Percentiles rank a stretch among this genome's conserved stretches.
Evolutionary conservation across 2,888 invertebrate genomes (phyloP).

Genomic region (Habroteleia sp.): DNA sequence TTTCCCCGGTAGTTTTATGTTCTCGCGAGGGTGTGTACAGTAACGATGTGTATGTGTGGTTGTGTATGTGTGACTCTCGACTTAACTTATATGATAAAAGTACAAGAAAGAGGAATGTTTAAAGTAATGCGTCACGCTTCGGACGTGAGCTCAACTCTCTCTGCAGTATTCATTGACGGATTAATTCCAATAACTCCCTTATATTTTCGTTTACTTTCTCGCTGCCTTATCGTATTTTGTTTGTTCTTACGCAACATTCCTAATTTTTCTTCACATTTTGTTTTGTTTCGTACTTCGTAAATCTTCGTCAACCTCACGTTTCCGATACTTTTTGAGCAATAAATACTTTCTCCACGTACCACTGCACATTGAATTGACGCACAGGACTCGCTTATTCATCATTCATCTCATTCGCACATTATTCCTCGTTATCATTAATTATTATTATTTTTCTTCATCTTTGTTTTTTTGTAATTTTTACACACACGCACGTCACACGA

Average conservation of each 20-base stretch:
- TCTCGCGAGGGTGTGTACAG: too few relatives aligned
- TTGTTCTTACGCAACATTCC: conserved; percentile 63
- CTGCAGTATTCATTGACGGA: conserved; percentile 59
- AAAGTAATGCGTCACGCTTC: conserved; percentile 54
- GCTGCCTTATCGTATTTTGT: conserved; percentile 64
- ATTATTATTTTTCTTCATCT: conserved; percentile 34
- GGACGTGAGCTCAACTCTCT: conserved; percentile 48
- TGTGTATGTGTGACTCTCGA: too few relatives aligned
- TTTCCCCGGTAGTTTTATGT: too few relatives aligned
- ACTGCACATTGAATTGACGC: conserved; percentile 81
- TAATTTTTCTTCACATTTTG: conserved; percentile 55
- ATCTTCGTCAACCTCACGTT: conserved; percentile 65
- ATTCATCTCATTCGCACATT: conserved; percentile 33
- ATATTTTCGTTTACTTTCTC: conserved; percentile 62
- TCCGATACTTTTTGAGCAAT: conserved; percentile 79
- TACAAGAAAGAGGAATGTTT: conserved; percentile 61
- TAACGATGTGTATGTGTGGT: too few relatives aligned
- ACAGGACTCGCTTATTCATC: conserved; percentile 74
- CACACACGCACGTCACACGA: conserved; percentile 68
- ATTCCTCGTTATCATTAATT: conserved; percentile 21
- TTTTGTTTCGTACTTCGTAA: conserved; percentile 59
- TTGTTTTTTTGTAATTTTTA: conserved; percentile 56
- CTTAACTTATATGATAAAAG: conserved; percentile 46
- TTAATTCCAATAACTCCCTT: conserved; percentile 62
- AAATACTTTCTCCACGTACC: conserved; percentile 81